phyloP scores from a whole-genome alignment of 2,797 vertebrate genomes.

The Hapalemur alaotrensis region DNA sequence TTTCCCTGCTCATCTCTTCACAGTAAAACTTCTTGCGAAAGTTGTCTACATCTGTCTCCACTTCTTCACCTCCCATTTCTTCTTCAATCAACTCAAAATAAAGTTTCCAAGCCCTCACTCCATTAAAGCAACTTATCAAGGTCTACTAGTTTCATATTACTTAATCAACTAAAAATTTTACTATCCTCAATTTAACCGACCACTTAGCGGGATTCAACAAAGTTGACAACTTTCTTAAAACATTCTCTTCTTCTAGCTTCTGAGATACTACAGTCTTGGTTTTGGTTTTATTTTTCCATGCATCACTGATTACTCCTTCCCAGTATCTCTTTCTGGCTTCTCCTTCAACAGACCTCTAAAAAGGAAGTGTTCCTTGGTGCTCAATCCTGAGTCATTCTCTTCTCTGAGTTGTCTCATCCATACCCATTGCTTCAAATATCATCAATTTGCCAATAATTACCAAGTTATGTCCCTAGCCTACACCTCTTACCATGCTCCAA shows the following conservation, averaged over 20 bases:
- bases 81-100: conserved; percentile 25
- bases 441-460: background rate
- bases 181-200: background rate
- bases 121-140: background rate
- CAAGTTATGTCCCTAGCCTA: background rate
- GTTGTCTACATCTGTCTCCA: background rate
- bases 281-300: background rate
- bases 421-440: background rate
- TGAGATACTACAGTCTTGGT: background rate
- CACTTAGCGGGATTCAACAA: background rate
- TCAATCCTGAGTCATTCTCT: background rate
- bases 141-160: background rate
- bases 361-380: background rate
- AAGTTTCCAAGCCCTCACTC: background rate
- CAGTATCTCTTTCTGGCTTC: background rate
- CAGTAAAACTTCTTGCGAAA: background rate
- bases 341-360: background rate
- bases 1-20: background rate
- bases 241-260: background rate
- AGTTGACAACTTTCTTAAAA: background rate
- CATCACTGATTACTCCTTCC: background rate
- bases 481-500: background rate
- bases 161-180: background rate
- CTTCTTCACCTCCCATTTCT: background rate
- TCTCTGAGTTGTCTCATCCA: background rate